A percentile compares a stretch with the other conserved stretches of the same genome.
These are phyloP conservation scores for Corvus cornix DNA, from an alignment of 2,113 vertebrate species.

Conservation along the genomic window DNA sequence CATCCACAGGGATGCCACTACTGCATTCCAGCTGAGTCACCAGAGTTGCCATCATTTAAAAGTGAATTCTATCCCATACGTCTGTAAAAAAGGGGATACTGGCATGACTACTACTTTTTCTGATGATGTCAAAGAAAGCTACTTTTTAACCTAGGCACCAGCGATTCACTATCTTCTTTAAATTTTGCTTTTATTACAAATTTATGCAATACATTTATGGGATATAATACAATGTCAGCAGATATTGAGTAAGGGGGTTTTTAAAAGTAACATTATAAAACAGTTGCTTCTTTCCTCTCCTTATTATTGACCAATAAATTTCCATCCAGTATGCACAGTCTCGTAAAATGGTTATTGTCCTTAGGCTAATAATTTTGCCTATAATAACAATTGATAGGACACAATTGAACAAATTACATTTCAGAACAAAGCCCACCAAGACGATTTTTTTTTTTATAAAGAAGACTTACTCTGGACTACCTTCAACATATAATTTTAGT, in stretches of 20 bases:
- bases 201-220: neutral
- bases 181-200: conserved; percentile 52
- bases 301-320: conserved; percentile 31
- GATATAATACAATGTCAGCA: conserved; percentile 3
- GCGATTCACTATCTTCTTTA: conserved; percentile 5
- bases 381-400: neutral
- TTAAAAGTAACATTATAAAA: neutral
- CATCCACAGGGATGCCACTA: neutral
- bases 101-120: neutral
- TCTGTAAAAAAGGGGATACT: neutral
- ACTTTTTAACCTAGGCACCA: neutral
- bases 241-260: conserved; percentile 5
- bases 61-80: neutral
- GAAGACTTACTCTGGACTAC: neutral
- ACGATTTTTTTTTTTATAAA: neutral
- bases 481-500: neutral
- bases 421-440: neutral
- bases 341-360: conserved; percentile 36
- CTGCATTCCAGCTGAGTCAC: neutral
- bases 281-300: neutral
- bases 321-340: neutral
- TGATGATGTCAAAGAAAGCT: neutral
- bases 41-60: neutral
- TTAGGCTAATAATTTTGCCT: conserved; percentile 26
- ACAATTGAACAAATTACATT: neutral